Evolutionary conservation across 2,888 invertebrate genomes (phyloP).

Genomic region (Imbricaverruca yamaguchii): DNA sequence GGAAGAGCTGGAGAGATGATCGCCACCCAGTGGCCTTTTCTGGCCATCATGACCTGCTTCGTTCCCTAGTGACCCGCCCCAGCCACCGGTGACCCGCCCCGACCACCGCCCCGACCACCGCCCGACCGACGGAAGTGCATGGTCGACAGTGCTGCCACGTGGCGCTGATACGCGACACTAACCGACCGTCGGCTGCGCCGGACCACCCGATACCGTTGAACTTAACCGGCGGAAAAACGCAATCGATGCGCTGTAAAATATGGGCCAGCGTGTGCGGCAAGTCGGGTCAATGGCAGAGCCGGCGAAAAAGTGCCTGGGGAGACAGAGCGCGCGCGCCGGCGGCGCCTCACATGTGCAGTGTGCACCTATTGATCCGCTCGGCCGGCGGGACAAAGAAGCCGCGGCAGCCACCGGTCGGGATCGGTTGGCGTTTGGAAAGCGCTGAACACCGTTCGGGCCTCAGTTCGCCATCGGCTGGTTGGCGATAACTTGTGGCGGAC

Average conservation of each 20-base stretch:
- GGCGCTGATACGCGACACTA: not conserved
- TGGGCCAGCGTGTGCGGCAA: not conserved
- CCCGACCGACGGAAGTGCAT: not conserved
- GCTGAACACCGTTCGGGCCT: too few relatives aligned
- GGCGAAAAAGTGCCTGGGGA: not conserved
- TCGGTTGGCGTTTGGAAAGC: too few relatives aligned
- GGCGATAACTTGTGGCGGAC: too few relatives aligned
- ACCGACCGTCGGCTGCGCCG: not conserved
- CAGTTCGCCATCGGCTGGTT: too few relatives aligned
- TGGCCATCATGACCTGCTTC: too few relatives aligned
- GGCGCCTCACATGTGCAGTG: not conserved
- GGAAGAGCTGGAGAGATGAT: too few relatives aligned
- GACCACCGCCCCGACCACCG: not conserved
- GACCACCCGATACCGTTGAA: not conserved
- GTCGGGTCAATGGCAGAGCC: not conserved
- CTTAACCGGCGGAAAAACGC: not conserved
- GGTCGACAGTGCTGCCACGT: not conserved
- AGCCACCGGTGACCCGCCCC: too few relatives aligned
- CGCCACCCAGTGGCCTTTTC: too few relatives aligned
- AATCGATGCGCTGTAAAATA: slow-evolving; percentile 15
- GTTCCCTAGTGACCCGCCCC: too few relatives aligned
- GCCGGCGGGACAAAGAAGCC: not conserved
- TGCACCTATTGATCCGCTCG: not conserved
- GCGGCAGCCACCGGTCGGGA: not conserved
- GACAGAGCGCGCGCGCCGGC: not conserved